Conservation (phyloP, 2,113 vertebrate species). For the Oreamnos americanus region DNA sequence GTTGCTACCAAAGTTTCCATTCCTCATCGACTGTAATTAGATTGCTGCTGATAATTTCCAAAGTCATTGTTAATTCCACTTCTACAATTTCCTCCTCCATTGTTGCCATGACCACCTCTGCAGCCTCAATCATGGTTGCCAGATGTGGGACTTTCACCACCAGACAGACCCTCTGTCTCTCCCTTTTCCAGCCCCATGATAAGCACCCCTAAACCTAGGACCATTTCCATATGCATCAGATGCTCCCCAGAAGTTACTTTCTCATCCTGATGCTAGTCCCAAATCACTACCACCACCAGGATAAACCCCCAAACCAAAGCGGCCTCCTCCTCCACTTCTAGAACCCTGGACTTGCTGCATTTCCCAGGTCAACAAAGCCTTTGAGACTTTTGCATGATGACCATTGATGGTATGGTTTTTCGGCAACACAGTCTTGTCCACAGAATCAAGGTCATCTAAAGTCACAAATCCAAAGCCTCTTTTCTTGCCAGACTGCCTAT, state of each 20-base stretch:
- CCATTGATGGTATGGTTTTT: not conserved
- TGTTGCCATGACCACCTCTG: conserved; percentile 88
- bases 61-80: conserved; percentile 88
- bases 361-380: not conserved
- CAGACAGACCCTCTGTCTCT: conserved; percentile 45
- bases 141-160: conserved; percentile 87
- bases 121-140: conserved; percentile 88
- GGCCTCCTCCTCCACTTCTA: not conserved
- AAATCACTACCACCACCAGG: not conserved
- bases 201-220: not conserved
- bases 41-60: conserved; percentile 89
- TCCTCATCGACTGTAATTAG: conserved; percentile 87
- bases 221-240: not conserved
- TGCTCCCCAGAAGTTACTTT: not conserved
- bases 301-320: not conserved
- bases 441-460: not conserved
- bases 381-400: not conserved
- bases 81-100: conserved; percentile 88
- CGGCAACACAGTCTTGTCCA: not conserved
- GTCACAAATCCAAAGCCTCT: not conserved
- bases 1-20: conserved; percentile 88
- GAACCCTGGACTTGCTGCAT: not conserved
- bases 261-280: not conserved
- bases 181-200: not conserved
- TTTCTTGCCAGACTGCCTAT: not conserved